Percentiles rank a stretch among this genome's conserved stretches.
These are phyloP conservation scores for Aurelia aurita complex sp. Pacific DNA, from an alignment of 30 jellyfish, hydroid and myxozoan species.

Conservation along the genomic window DNA sequence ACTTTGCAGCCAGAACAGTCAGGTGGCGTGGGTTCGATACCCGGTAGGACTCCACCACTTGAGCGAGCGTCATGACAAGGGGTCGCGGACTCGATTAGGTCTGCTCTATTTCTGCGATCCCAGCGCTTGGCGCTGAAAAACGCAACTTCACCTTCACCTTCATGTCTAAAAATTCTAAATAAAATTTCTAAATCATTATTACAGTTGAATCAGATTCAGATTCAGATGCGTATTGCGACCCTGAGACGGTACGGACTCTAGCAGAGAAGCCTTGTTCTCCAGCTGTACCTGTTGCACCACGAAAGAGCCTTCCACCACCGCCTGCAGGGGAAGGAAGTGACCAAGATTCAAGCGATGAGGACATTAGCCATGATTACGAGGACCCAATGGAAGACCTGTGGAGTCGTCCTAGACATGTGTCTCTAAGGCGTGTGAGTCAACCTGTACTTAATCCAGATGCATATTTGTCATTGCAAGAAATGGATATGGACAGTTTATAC, in stretches of 20 bases:
- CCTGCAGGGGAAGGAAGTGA: slow-evolving; percentile 27
- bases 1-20: too few relatives aligned
- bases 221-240: slow-evolving; percentile 67
- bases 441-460: slow-evolving; percentile 74
- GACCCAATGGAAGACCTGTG: slow-evolving; percentile 47
- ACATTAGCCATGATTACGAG: slow-evolving; percentile 56
- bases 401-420: slow-evolving; percentile 23
- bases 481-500: slow-evolving; percentile 29
- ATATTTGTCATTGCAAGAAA: slow-evolving; percentile 42
- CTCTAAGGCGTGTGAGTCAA: slow-evolving; percentile 57
- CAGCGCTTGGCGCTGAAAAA: too few relatives aligned
- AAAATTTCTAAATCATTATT: not conserved
- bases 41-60: too few relatives aligned
- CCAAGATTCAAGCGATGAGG: not conserved
- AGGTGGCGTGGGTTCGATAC: too few relatives aligned
- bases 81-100: too few relatives aligned
- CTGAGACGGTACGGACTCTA: slow-evolving; percentile 27
- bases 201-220: slow-evolving; percentile 51
- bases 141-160: too few relatives aligned
- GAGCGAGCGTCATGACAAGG: too few relatives aligned
- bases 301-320: slow-evolving; percentile 62
- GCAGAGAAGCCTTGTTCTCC: not conserved
- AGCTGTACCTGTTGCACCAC: slow-evolving; percentile 41
- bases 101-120: too few relatives aligned
- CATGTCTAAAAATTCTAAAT: too few relatives aligned